Base-by-base conservation (phyloP, 2,888 invertebrate species). In the Chloromyia formosa region DNA sequence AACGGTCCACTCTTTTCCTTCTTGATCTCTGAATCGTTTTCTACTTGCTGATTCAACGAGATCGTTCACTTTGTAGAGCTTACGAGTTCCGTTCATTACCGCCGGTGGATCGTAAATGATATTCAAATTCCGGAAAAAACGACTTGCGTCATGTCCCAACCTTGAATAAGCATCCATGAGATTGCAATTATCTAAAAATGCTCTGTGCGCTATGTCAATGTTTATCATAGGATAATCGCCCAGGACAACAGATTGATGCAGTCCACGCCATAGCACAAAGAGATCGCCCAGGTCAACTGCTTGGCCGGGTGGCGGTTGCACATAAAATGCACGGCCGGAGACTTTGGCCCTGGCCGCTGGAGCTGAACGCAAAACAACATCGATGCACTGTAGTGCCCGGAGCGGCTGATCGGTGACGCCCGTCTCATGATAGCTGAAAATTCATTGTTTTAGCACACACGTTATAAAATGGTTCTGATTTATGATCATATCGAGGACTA, bases 221-320 rank as follows among this genome's bases (percentile, higher is more conserved):
- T 98, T 98, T 53, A 99, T 86, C 84, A 92, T 93, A 71, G 94
- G 93, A 79, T 90, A 91, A 89, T 95, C 94, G 12, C 96, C 96
- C 72, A 97, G 90, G 77, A 96, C 90, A 0, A 96, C 95, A 9
- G 95, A 94, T 84, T 97, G 97, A 86, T 94, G 98, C 0, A 96
- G 90, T 4, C 98, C 98, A 75, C 93, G 91, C 93, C 97, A 97
- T 82, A 97, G 91, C 83, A 97, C 95, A 80, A 95, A 87, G 0
- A 97, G 96, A 64, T 91, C 92, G 0, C 92, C 91, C 10, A 98
- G 87, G 81, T 88, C 87, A 0, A 77, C 14, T 0, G 49, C 40
- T 14, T 14, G 27, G 1, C 74, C 18, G 3, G 2, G 3, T 1
- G 2, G 7, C 0, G 89, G 88, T 1, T 85, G 85, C 35, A 89